Evolutionary conservation across 1,140 invertebrate genomes (phyloP).

Genomic region (Drosophila parvula): DNA sequence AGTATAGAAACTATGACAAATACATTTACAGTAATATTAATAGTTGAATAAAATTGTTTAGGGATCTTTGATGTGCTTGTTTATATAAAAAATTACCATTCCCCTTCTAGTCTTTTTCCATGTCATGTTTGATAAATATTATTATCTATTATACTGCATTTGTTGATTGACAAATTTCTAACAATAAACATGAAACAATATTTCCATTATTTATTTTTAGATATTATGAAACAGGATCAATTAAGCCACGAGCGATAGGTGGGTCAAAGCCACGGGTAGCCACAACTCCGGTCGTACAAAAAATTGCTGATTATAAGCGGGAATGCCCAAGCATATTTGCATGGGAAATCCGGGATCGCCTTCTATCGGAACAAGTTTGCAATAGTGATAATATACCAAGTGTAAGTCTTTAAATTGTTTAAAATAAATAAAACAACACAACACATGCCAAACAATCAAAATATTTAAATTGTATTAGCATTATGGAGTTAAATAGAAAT

Average conservation of each 20-base stretch:
- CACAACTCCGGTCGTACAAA: constrained; percentile 96
- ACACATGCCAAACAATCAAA: not conserved
- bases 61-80: no score
- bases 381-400: constrained; percentile 99
- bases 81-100: no score
- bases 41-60: no score
- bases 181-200: not conserved
- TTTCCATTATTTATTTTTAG: constrained; percentile 85
- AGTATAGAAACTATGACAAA: no score
- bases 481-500: no score
- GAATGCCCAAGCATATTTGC: constrained; percentile 99
- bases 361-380: constrained; percentile 98
- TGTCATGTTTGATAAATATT: no score
- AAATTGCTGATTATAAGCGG: constrained; percentile 97
- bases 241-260: constrained; percentile 97
- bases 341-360: constrained; percentile 98
- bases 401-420: constrained; percentile 89
- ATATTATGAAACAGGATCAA: constrained; percentile 99
- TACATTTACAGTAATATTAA: no score
- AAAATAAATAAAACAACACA: no score
- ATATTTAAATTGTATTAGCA: not conserved
- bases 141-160: no score
- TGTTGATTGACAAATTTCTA: not conserved
- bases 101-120: no score
- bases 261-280: constrained; percentile 98